phyloP scores from a whole-genome alignment of 2,113 vertebrate species.

The Corynorhinus townsendii region DNA sequence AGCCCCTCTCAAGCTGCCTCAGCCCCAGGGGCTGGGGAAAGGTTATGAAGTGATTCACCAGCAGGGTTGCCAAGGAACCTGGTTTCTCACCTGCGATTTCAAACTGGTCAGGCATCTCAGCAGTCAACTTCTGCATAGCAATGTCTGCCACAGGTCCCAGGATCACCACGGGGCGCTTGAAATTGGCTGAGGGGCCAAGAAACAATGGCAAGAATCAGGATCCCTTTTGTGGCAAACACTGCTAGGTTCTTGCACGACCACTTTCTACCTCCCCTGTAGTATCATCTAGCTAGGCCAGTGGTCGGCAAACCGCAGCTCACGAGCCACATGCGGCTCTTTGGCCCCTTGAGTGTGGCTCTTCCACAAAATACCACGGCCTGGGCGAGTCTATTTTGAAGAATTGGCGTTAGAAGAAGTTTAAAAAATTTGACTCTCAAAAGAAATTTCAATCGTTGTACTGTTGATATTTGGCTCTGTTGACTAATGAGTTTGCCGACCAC shows the following conservation, averaged over 20 bases:
- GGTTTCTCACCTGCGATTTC: conserved; percentile 88
- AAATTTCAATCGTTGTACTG: too few species aligned
- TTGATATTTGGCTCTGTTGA: too few species aligned
- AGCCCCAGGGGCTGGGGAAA: neutral
- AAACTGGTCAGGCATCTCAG: conserved; percentile 88
- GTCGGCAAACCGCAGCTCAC: too few species aligned
- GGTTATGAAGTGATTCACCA: neutral
- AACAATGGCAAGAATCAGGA: neutral
- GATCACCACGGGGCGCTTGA: conserved; percentile 95
- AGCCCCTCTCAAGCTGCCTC: neutral
- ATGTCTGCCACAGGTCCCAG: conserved; percentile 96
- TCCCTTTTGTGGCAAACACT: neutral
- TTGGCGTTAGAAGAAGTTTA: too few species aligned
- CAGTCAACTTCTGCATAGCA: conserved; percentile 90
- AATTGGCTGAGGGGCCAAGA: conserved; percentile 84
- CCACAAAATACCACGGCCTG: too few species aligned
- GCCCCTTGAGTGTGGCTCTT: too few species aligned
- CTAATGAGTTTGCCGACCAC: too few species aligned
- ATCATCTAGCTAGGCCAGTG: neutral
- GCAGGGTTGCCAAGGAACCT: too few species aligned
- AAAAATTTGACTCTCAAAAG: too few species aligned
- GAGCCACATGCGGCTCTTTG: too few species aligned
- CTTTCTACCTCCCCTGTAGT: neutral
- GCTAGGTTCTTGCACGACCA: neutral
- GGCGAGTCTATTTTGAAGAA: too few species aligned